These are phyloP conservation scores for Tachina lurida DNA, from an alignment of 2,888 invertebrate genomes.

Conservation along the genomic window DNA sequence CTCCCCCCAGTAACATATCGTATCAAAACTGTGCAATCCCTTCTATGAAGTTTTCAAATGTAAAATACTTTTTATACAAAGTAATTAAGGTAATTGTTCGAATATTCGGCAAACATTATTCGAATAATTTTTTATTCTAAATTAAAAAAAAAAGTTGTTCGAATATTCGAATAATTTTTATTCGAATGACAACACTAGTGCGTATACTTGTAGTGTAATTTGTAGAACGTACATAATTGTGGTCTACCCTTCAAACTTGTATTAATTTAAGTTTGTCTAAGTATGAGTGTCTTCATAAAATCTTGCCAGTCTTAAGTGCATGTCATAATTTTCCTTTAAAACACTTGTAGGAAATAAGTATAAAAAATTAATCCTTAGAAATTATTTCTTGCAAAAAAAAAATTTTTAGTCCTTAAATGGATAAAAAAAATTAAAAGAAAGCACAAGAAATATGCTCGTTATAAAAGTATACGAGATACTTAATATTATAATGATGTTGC, in stretches of 20 bases:
- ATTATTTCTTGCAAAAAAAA: constrained; percentile 9
- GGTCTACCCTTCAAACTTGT: constrained; percentile 4
- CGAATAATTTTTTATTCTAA: too few relatives aligned
- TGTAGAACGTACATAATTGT: constrained; percentile 1
- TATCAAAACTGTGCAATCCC: too few relatives aligned
- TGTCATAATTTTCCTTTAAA: constrained; percentile 44
- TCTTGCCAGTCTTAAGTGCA: constrained; percentile 36
- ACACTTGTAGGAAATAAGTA: constrained; percentile 30
- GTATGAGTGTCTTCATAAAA: constrained; percentile 25
- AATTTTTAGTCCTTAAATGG: constrained; percentile 26
- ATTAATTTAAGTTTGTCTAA: constrained; percentile 8
- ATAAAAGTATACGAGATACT: constrained; percentile 33
- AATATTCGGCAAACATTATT: too few relatives aligned
- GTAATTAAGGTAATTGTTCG: too few relatives aligned
- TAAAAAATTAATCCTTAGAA: constrained; percentile 9
- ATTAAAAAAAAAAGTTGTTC: too few relatives aligned
- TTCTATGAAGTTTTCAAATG: too few relatives aligned
- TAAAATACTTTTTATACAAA: too few relatives aligned
- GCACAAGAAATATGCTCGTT: constrained; percentile 33
- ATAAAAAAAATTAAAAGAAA: neutral
- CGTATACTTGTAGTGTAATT: too few relatives aligned
- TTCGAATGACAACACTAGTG: too few relatives aligned
- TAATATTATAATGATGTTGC: constrained; percentile 32
- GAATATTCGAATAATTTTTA: too few relatives aligned
- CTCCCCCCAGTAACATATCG: too few relatives aligned